Evolutionary conservation across 37 sponge, comb jelly and placozoan genomes (phyloP), one percentile per base, ranked within the genome.

Genomic region (Geodia barretti): DNA sequence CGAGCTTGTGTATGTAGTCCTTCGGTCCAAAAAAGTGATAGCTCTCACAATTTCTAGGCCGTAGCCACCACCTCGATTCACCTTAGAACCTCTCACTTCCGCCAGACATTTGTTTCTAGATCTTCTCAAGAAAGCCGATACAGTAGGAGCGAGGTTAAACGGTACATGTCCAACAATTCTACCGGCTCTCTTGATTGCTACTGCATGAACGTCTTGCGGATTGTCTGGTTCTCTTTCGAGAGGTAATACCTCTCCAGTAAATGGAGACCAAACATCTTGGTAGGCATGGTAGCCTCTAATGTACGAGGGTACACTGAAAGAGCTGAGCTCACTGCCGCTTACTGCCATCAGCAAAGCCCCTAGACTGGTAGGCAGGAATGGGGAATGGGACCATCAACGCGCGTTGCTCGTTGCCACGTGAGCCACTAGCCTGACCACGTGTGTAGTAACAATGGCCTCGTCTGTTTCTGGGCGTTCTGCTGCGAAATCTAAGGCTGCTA

Each of bases 51-150:
- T 70, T 82, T 87, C 83, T 62, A 85, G 43, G 31, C 86, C 86
- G 70, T 82, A 75, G 38, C 83, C 70, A 41, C 77, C 88, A 30
- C 88, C 88, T 39, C 75, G 79, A 78, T 84, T 84, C 8, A 84
- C 70, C 60, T 32, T 31, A 33, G 26, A 35, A 26, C 88, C 88
- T 59, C 76, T 87, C 11, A 81, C 77, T 75, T 81, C 76, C 9
- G 63, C 76, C 24, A 60, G 30, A 23, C 87, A 72, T 79, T 85
- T 85, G 39, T 79, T 85, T 40, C 64, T 58, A 41, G 63, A 65
- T 79, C 87, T 59, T 21, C 32, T 25, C 67, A 83, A 66, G 42
- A 83, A 83, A 24, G 28, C 21, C 29, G 76, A 75, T 29, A 83
- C 21, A 60, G 62, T 20, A 66, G 76, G 31, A 39, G 79, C 39